Evolutionary conservation across 1,140 invertebrate species (phyloP), one percentile per base, ranked within the genome.

Genomic region (Acromyrmex echinatior): DNA sequence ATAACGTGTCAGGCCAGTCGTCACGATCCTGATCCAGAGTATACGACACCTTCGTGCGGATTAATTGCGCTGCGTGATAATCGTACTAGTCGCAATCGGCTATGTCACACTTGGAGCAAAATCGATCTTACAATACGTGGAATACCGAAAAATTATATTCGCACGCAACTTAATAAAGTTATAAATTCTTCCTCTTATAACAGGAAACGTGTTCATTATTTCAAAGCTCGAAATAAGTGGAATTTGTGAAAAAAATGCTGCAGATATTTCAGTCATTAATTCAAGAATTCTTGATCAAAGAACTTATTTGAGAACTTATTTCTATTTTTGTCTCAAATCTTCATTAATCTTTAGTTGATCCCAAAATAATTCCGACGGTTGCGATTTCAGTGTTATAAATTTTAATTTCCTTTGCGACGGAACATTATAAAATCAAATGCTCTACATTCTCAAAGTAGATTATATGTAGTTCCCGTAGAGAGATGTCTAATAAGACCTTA

Each of bases 11-110:
- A 60, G 39, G 56, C 25, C 39, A 84, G 56, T 84, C 56, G 70
- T 84, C 80, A 84, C 80, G 80, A 84, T 73, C 53, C 51, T 18
- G 49, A 25, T 18, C 39, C 49, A 2, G n/a, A 31, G 49, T 62
- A 25, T 84, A 76, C 80, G 80, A 74, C 80, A 84, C 70, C 80
- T 35, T 58, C 70, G 70, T 76, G 70, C 39, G 18, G 70, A 84
- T 84, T 84, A 84, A 76, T 63, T 76, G 70, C 56, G n/a, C 12
- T 31, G 28, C 70, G 25, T 45, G 68, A n/a, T 76, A 63, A 84
- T 63, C 58, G 28, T 25, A 10, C 39, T 49, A 7, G 70, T 74
- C 39, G 39, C 68, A 16, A 31, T 16, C 35, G 1, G 39, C 14
- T 12, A 25, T 51, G 70, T 76, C 70, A 84, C 56, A 76, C 39